Percentiles rank a stretch among this genome's conserved stretches.
These are phyloP conservation scores for Lipophrys pholis DNA, from an alignment of 2,113 vertebrate species.

Conservation along the genomic window DNA sequence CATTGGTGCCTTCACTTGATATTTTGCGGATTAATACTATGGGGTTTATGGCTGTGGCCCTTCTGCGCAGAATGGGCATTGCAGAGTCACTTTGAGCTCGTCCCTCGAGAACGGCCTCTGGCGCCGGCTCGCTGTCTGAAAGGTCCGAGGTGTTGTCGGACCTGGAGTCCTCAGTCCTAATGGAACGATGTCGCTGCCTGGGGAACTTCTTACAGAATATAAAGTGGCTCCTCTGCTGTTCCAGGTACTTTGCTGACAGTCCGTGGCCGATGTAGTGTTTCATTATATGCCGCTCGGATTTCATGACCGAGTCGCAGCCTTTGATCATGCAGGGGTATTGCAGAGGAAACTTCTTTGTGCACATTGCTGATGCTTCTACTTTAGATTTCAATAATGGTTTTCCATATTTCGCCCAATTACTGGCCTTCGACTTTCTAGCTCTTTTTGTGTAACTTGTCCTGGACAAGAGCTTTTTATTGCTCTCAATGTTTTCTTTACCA, in stretches of 20 bases:
- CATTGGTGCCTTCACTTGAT: constrained; percentile 63
- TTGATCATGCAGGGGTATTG: constrained; percentile 98
- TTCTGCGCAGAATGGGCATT: constrained; percentile 73
- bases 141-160: constrained; percentile 78
- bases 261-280: constrained; percentile 96
- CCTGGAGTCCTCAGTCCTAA: constrained; percentile 82
- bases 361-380: constrained; percentile 90
- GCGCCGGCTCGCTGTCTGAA: constrained; percentile 66
- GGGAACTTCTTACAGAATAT: constrained; percentile 90
- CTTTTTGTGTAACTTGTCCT: constrained; percentile 66
- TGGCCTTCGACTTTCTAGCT: constrained; percentile 53
- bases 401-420: constrained; percentile 81
- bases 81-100: constrained; percentile 64
- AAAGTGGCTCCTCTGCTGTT: constrained; percentile 91
- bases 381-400: constrained; percentile 89
- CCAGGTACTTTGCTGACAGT: constrained; percentile 91
- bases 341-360: constrained; percentile 88
- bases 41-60: constrained; percentile 39
- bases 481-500: constrained; percentile 87
- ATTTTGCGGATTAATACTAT: constrained; percentile 61
- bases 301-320: constrained; percentile 92
- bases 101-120: constrained; percentile 71
- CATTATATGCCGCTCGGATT: constrained; percentile 91
- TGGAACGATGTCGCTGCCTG: constrained; percentile 77
- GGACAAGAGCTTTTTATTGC: constrained; percentile 83